Evolutionary conservation across 2,888 invertebrate genomes (phyloP).

Genomic region (Cybosia mesomella): DNA sequence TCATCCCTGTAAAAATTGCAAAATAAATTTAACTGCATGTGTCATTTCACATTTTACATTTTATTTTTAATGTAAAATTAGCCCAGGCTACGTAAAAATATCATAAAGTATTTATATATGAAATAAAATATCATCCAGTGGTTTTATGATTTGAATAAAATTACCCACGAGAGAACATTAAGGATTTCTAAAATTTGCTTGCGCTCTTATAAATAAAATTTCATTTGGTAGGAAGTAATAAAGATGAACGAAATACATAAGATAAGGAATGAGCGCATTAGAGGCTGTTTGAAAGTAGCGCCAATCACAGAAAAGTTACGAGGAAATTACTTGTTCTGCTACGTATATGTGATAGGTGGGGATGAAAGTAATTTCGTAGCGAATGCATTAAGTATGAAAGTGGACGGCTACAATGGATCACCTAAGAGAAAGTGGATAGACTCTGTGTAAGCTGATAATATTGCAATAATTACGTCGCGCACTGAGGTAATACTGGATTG

Average conservation of each 20-base stretch:
- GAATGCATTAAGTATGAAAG: background rate
- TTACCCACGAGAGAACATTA: background rate
- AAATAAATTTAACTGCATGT: constrained; percentile 38
- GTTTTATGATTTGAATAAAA: background rate
- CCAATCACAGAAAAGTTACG: background rate
- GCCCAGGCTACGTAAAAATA: background rate
- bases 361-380: background rate
- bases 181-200: background rate
- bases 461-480: background rate
- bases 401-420: background rate
- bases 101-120: constrained; percentile 4
- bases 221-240: background rate
- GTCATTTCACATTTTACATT: constrained; percentile 30
- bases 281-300: background rate
- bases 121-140: constrained; percentile 4
- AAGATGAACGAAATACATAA: background rate
- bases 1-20: constrained; percentile 39
- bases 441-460: background rate
- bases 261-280: background rate
- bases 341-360: background rate
- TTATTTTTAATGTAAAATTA: constrained; percentile 13
- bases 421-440: background rate
- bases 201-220: background rate
- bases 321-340: background rate
- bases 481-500: background rate